Conservation (phyloP, 92 coral and sea anemone species). For the Heliopora coerulea region DNA sequence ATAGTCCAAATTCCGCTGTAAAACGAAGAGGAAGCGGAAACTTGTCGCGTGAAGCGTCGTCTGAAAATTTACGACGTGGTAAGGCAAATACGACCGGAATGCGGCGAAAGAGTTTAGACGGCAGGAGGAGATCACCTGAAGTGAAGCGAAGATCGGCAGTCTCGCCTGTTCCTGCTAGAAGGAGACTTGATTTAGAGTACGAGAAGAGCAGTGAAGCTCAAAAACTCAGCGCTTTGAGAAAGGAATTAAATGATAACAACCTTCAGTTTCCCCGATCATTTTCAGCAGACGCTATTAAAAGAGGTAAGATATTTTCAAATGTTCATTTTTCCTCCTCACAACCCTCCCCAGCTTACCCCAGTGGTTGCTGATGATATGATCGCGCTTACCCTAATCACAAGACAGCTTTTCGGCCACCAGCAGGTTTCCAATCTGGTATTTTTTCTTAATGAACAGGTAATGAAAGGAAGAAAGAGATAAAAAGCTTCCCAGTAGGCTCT, state of each 20-base stretch:
- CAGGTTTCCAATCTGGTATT: too few species aligned
- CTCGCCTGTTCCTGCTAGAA: constrained; percentile 34
- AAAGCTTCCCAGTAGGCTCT: background rate
- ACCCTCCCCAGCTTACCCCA: too few species aligned
- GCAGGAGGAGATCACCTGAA: constrained; percentile 24
- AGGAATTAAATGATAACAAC: constrained; percentile 33
- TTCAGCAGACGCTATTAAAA: constrained; percentile 24
- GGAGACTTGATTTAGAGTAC: constrained; percentile 19
- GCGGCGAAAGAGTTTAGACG: constrained; percentile 26
- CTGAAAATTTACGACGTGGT: constrained; percentile 6
- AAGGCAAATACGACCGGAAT: background rate
- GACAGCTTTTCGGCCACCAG: too few species aligned
- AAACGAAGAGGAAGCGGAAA: constrained; percentile 33
- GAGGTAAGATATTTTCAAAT: constrained; percentile 4
- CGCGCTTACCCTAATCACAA: background rate
- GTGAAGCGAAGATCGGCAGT: constrained; percentile 38
- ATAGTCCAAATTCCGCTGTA: constrained; percentile 2
- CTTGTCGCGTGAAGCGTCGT: constrained; percentile 37
- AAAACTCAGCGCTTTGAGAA: constrained; percentile 28
- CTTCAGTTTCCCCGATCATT: constrained; percentile 20
- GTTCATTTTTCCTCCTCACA: too few species aligned
- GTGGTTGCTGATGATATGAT: too few species aligned
- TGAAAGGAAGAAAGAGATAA: background rate
- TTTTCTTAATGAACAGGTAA: background rate
- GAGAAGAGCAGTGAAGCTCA: constrained; percentile 1